These are phyloP conservation scores for Zapus hudsonius DNA, from an alignment of 2,113 vertebrate genomes.

Conservation along the genomic window DNA sequence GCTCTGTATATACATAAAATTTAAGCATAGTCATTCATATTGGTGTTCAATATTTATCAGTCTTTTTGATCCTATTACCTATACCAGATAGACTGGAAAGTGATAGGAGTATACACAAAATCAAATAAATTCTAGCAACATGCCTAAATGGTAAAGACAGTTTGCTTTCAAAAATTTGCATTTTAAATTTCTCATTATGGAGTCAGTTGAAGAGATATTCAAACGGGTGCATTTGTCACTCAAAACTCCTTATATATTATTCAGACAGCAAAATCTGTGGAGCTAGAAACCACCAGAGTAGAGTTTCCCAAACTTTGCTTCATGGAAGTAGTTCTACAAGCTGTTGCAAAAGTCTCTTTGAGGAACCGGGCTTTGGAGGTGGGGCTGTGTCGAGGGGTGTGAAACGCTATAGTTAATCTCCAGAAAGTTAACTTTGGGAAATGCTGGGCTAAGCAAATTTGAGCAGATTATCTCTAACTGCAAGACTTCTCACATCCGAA, in stretches of 20 bases:
- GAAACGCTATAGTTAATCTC: conserved; percentile 54
- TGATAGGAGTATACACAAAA: conserved; percentile 51
- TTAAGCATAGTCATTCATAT: conserved; percentile 25
- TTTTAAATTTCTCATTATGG: conserved; percentile 77
- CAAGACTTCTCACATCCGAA: conserved; percentile 53
- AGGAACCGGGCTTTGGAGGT: conserved; percentile 12
- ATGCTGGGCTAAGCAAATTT: conserved; percentile 43
- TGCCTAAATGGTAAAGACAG: conserved; percentile 72
- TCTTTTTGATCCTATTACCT: conserved; percentile 63
- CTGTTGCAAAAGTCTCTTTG: conserved; percentile 68
- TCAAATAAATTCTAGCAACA: conserved; percentile 65
- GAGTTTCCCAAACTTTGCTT: conserved; percentile 73
- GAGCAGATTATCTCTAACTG: conserved; percentile 35
- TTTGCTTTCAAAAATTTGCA: conserved; percentile 74
- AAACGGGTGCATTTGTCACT: conserved; percentile 77
- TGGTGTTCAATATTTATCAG: conserved; percentile 56
- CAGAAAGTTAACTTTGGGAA: conserved; percentile 63
- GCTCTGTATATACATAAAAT: conserved; percentile 2
- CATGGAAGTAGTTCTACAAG: conserved; percentile 60
- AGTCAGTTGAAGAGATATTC: conserved; percentile 74
- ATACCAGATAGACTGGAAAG: conserved; percentile 52
- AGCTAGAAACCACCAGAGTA: conserved; percentile 70
- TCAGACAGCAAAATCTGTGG: conserved; percentile 78
- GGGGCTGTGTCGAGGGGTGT: neutral
- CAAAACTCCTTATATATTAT: conserved; percentile 75